phyloP scores from a whole-genome alignment of 2,888 invertebrate genomes.

The Rhagium mordax region DNA sequence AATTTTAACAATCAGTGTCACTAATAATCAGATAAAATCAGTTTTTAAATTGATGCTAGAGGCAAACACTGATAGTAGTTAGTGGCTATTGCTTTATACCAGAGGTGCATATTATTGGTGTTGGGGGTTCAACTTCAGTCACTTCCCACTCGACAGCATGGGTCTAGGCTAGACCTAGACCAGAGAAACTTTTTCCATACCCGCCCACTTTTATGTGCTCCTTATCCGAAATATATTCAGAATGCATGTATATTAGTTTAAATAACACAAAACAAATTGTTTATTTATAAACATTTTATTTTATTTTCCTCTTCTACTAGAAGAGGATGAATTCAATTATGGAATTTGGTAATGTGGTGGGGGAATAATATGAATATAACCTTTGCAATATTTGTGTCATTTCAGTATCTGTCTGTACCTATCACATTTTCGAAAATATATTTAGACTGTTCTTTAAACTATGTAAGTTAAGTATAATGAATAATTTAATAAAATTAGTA shows the following conservation, averaged over 20 bases:
- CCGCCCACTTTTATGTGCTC: constrained; percentile 60
- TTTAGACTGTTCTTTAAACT: background rate
- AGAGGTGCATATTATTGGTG: background rate
- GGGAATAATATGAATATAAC: background rate
- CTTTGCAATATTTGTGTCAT: too few species aligned
- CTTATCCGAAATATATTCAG: constrained; percentile 69
- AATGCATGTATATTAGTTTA: constrained; percentile 70
- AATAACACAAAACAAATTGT: constrained; percentile 68
- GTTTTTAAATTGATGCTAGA: too few species aligned
- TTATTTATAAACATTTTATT: constrained; percentile 62
- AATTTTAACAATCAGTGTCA: too few species aligned
- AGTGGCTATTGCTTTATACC: background rate
- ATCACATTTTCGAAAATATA: background rate
- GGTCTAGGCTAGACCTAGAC: constrained; percentile 29
- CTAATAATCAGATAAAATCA: too few species aligned
- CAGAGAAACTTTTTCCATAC: constrained; percentile 42
- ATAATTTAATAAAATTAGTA: too few species aligned
- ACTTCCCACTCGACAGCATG: background rate
- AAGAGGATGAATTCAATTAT: background rate
- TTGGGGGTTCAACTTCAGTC: background rate
- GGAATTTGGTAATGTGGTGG: background rate
- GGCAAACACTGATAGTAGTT: too few species aligned
- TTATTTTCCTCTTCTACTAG: constrained; percentile 28
- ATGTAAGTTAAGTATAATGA: too few species aligned
- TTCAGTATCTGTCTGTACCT: background rate